phyloP scores from a whole-genome alignment of 2,113 vertebrate species.

The Myocastor coypus region DNA sequence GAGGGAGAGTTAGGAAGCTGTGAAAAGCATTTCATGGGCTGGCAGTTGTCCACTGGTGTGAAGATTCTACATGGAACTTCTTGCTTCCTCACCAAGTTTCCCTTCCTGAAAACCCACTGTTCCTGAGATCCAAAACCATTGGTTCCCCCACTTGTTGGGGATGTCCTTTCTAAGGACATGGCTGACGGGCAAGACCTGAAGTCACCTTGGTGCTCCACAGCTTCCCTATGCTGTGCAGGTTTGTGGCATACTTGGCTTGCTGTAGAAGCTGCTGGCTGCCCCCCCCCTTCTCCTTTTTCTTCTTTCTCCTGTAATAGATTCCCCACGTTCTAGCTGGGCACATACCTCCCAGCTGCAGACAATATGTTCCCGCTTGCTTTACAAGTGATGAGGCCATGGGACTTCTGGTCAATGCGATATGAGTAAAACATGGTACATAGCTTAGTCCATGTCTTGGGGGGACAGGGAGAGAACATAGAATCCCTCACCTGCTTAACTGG shows the following conservation, averaged over 20 bases:
- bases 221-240: neutral
- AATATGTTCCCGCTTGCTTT: neutral
- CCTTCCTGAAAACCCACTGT: neutral
- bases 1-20: neutral
- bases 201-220: neutral
- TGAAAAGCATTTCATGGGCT: neutral
- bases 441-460: neutral
- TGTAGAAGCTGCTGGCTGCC: neutral
- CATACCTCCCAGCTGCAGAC: neutral
- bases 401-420: neutral
- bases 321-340: neutral
- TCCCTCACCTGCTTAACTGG: neutral
- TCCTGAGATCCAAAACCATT: neutral
- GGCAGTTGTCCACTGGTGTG: neutral
- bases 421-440: neutral
- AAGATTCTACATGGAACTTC: neutral
- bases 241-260: too few relatives aligned
- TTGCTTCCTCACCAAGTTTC: too few relatives aligned
- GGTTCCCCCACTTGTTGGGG: neutral
- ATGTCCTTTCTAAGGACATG: neutral
- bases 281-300: neutral
- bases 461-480: too few relatives aligned
- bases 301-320: neutral
- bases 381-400: neutral
- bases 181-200: fast-evolving